Percentiles rank a stretch among this genome's conserved stretches.
phyloP scores from a whole-genome alignment of 1,140 invertebrate genomes.

The Helicoverpa armigera region DNA sequence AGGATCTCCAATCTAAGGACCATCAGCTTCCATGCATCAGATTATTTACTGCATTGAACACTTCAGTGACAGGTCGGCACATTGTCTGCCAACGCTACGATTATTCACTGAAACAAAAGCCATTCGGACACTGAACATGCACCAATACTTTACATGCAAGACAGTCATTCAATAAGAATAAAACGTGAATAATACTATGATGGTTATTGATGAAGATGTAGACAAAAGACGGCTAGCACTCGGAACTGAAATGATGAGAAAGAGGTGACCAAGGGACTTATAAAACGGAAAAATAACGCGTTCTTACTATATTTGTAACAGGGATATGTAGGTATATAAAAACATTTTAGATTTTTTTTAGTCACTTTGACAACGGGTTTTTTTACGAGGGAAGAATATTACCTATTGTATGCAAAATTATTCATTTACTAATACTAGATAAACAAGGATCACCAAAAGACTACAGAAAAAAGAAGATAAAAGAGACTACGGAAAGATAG shows the following conservation, averaged over 20 bases:
- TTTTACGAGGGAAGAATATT: too few species aligned
- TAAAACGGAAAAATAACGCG: too few species aligned
- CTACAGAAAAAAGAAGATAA: not conserved
- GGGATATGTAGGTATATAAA: too few species aligned
- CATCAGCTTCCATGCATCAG: not conserved
- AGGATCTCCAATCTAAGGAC: not conserved
- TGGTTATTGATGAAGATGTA: not conserved
- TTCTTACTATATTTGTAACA: too few species aligned
- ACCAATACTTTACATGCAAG: not conserved
- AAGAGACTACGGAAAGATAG: not conserved
- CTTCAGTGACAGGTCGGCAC: not conserved
- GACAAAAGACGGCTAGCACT: not conserved
- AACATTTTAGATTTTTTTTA: too few species aligned
- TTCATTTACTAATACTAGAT: too few species aligned
- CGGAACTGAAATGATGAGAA: not conserved
- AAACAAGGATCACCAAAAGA: not conserved
- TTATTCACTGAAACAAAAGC: constrained; percentile 18
- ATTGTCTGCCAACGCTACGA: constrained; percentile 7
- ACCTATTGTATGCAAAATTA: too few species aligned
- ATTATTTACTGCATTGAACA: not conserved
- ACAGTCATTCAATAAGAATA: not conserved
- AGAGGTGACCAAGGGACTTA: too few species aligned
- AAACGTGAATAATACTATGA: not conserved
- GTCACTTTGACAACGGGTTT: too few species aligned
- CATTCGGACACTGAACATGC: not conserved